These are phyloP conservation scores for Hirundichthys speculiger DNA, from an alignment of 2,113 vertebrate species.

Conservation along the genomic window DNA sequence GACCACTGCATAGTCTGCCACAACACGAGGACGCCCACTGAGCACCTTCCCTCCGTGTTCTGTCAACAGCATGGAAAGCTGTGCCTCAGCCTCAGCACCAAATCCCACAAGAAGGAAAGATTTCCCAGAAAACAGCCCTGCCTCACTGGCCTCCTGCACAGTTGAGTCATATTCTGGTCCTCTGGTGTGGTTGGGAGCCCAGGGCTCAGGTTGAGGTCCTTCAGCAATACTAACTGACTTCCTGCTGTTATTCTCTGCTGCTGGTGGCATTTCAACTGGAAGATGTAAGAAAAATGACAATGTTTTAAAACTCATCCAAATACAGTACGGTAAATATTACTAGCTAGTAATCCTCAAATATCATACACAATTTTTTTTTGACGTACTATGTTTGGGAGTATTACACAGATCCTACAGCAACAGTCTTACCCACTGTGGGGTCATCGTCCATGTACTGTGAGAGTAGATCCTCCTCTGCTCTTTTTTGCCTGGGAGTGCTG, in stretches of 20 bases:
- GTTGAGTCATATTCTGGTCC: conserved; percentile 66
- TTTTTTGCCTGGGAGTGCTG: conserved; percentile 51
- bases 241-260: conserved; percentile 41
- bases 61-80: conserved; percentile 81
- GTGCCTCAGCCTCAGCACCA: conserved; percentile 82
- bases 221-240: conserved; percentile 23
- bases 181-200: conserved; percentile 36
- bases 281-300: not conserved
- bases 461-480: conserved; percentile 88
- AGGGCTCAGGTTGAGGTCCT: conserved; percentile 28
- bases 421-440: conserved; percentile 81
- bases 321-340: too few species aligned
- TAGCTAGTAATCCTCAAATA: too few species aligned
- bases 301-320: too few species aligned
- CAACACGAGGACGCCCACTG: conserved; percentile 73
- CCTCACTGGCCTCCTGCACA: conserved; percentile 73
- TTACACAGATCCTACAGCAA: fast-evolving
- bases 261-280: conserved; percentile 68
- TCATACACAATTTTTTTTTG: not conserved
- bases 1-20: conserved; percentile 93
- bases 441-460: conserved; percentile 89
- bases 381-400: too few species aligned
- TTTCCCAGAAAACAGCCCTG: conserved; percentile 85
- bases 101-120: conserved; percentile 91
- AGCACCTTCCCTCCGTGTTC: conserved; percentile 88